Evolutionary conservation across 2,888 invertebrate genomes (phyloP).

Genomic region (Ischnus inquisitorius): DNA sequence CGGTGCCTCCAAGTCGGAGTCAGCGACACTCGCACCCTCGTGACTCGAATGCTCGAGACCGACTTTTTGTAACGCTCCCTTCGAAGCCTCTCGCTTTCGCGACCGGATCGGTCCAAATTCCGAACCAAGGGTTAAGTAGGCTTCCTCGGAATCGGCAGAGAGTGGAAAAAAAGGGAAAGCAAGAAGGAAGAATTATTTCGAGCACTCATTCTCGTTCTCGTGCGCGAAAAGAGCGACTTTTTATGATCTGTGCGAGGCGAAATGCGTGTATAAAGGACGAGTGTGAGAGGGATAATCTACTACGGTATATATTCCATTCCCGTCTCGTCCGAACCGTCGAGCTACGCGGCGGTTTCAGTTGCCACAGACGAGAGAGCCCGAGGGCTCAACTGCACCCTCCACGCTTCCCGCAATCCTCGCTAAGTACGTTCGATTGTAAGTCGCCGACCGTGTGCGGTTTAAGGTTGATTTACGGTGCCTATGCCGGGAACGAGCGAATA

Average conservation of each 20-base stretch:
- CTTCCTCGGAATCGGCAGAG: conserved; percentile 27
- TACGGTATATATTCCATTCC: conserved; percentile 77
- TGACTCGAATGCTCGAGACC: conserved; percentile 53
- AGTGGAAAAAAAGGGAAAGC: conserved; percentile 50
- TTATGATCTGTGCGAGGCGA: conserved; percentile 59
- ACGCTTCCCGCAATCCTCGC: conserved; percentile 69
- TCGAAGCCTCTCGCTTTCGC: conserved; percentile 51
- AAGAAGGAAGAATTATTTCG: conserved; percentile 44
- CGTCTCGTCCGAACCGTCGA: conserved; percentile 71
- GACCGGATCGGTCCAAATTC: conserved; percentile 58
- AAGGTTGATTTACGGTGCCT: conserved; percentile 82
- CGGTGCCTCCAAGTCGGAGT: conserved; percentile 5
- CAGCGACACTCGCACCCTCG: conserved; percentile 12
- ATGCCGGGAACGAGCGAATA: conserved; percentile 52
- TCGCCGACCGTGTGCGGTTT: conserved; percentile 78
- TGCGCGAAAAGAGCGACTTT: conserved; percentile 44
- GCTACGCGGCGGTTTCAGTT: conserved; percentile 63
- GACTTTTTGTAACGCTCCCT: conserved; percentile 28
- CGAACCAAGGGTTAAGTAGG: conserved; percentile 62
- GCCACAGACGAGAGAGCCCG: conserved; percentile 54
- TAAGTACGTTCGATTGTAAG: conserved; percentile 85
- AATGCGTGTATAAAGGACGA: background rate
- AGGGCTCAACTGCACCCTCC: conserved; percentile 36
- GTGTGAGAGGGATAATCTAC: conserved; percentile 63
- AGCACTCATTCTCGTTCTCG: conserved; percentile 60